Base-by-base conservation (phyloP, 2,888 invertebrate genomes). In the Sminthurinus aureus region DNA sequence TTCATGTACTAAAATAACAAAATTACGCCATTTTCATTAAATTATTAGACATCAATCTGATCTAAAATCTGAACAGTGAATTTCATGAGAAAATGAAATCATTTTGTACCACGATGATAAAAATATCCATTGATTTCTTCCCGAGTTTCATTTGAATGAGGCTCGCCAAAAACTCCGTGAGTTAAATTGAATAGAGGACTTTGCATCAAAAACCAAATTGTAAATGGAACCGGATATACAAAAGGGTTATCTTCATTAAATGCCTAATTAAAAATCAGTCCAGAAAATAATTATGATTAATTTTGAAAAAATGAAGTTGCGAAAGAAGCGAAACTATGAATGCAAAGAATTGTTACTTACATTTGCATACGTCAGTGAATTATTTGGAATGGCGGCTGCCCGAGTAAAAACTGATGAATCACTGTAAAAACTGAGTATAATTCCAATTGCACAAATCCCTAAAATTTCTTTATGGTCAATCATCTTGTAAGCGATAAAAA, bases 191-290 rank as follows among this genome's bases (percentile, higher is more conserved):
- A 81, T 0, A 80, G 84, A 24, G 86, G 85, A 77, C 85, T 85
- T 15, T 83, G 82, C n/a, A 86, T 51, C 24, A 88, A 85, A 24
- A 83, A 71, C 9, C 82, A 84, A 50, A 88, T 76, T 4, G 87
- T 50, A n/a, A 87, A 87, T n/a, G 88, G 87, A 52, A 88, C 87
- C 22, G 85, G 86, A 64, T 85, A 88, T 64, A 85, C 80, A 69
- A 88, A 88, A 0, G 88, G 87, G 52, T 88, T 87, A 82, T 85
- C 85, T 24, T 81, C 81, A 84, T 87, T 87, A 24, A 66, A 83
- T 0, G 85, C 85, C 87, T 87, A n/a, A n/a, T n/a, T n/a, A n/a
- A n/a, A n/a, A n/a, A n/a, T n/a, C n/a, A n/a, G n/a, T n/a, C 22
- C 0, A 26, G 22, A 75, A 83, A 73, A 66, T 73, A 13, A 66